Base-by-base conservation (phyloP, 2,797 vertebrate species). In the Periparus ater region DNA sequence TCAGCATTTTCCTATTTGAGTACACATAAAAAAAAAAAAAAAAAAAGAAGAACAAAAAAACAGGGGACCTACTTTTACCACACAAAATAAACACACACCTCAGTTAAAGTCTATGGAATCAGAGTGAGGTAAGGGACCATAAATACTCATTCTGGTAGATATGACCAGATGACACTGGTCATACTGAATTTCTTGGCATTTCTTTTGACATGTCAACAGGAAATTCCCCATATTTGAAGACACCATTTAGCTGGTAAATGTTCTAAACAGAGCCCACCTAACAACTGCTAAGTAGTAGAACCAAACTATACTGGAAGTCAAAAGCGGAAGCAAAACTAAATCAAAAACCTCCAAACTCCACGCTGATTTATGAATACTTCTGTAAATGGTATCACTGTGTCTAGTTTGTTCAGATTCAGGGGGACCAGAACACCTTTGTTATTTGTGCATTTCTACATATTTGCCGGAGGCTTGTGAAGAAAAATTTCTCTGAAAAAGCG, bases 41-140 rank as follows among this genome's bases (percentile, higher is more conserved):
- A 27, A 8, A 40, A 51, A 44, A 47, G 23, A 76, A 76, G 53
- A 87, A 91, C 61, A 83, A 80, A 34, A 84, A 68, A 73, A 32
- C 88, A 81, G 90, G 93, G 95, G 89, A 93, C 76, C 86, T 94
- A 70, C 50, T 94, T 93, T 94, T 83, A 94, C 62, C 94, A 96
- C 88, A 92, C 91, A 93, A 63, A 92, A 88, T 86, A 97, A 96
- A 96, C 93, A 92, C 93, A 89, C 90, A 88, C 51, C 95, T 89
- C 60, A 68, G 32, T 91, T 95, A 92, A 96, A 68, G 72, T 83
- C 74, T 94, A n/a, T 58, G 66, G 78, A 85, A 90, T 91, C 0
- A 0, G 54, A 89, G 47, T 77, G 91, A 74, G 72, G 66, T 38
- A 82, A 80, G 65, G 91, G 57, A 89, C 89, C 77, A 80, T 77